A percentile compares a stretch with the other conserved stretches of the same genome.
phyloP scores from a whole-genome alignment of 2,888 invertebrate genomes.

The Cantharis rustica region DNA sequence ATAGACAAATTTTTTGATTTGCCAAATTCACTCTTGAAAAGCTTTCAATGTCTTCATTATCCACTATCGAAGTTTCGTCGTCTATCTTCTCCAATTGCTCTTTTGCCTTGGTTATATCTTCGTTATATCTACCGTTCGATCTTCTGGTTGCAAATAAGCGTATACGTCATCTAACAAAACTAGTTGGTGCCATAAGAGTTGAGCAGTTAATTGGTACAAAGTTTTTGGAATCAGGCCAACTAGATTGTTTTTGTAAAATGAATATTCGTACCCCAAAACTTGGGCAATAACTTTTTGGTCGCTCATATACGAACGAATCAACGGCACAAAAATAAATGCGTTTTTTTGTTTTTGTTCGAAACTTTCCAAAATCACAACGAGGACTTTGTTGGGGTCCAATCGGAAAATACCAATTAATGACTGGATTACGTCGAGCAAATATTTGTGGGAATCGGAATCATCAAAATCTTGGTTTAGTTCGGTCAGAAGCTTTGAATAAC shows the following conservation, averaged over 20 bases:
- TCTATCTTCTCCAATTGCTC: conserved; percentile 87
- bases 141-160: conserved; percentile 87
- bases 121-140: conserved; percentile 76
- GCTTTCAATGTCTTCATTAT: conserved; percentile 71
- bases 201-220: conserved; percentile 86
- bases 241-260: conserved; percentile 68
- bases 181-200: conserved; percentile 85
- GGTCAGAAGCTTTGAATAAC: conserved; percentile 94
- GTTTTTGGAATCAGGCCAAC: conserved; percentile 76
- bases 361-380: conserved; percentile 95
- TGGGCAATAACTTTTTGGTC: conserved; percentile 89
- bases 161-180: conserved; percentile 88
- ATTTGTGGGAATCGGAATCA: conserved; percentile 66
- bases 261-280: conserved; percentile 91
- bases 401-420: conserved; percentile 98
- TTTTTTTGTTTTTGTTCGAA: conserved; percentile 88
- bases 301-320: conserved; percentile 86
- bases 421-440: conserved; percentile 88
- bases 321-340: conserved; percentile 80
- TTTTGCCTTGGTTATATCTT: conserved; percentile 79
- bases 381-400: conserved; percentile 95
- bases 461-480: conserved; percentile 87
- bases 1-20: conserved; percentile 94
- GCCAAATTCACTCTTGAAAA: conserved; percentile 63
- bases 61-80: conserved; percentile 71